Percentiles rank a stretch among this genome's conserved stretches.
These are phyloP conservation scores for Drosophila orosa DNA, from an alignment of 1,140 invertebrate species.

Conservation along the genomic window DNA sequence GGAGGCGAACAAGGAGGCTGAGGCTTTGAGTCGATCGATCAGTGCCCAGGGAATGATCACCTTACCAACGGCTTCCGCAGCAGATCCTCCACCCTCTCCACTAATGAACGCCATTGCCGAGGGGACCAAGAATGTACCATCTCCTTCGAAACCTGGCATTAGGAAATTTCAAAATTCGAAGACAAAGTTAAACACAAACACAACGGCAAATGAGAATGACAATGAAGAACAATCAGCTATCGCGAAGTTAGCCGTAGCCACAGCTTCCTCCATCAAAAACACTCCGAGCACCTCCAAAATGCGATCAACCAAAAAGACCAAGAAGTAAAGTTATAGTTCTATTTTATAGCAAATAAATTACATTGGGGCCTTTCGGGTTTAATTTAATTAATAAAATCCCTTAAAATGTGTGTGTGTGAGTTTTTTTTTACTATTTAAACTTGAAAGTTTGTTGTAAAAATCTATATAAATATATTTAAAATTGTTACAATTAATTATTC, in stretches of 20 bases:
- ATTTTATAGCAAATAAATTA: not conserved
- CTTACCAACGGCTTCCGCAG: conserved; percentile 1
- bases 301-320: conserved; percentile 25
- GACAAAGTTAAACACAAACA: not conserved
- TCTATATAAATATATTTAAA: not conserved
- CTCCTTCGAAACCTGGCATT: not conserved
- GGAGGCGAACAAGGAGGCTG: conserved; percentile 47
- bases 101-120: conserved; percentile 1
- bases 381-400: not conserved
- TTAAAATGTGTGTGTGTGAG: too few relatives aligned
- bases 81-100: not conserved
- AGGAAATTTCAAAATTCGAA: not conserved
- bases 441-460: not conserved
- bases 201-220: not conserved
- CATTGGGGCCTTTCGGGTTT: too few relatives aligned
- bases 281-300: conserved; percentile 31
- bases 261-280: not conserved
- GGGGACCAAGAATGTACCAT: not conserved
- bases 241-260: conserved; percentile 10
- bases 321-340: conserved; percentile 9
- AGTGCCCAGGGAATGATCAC: conserved; percentile 55
- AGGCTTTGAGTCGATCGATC: conserved; percentile 54
- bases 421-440: not conserved
- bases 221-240: conserved; percentile 17
- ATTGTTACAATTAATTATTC: not conserved